Evolutionary conservation across 2,113 vertebrate genomes (phyloP).

Genomic region (Cheirogaleus medius): DNA sequence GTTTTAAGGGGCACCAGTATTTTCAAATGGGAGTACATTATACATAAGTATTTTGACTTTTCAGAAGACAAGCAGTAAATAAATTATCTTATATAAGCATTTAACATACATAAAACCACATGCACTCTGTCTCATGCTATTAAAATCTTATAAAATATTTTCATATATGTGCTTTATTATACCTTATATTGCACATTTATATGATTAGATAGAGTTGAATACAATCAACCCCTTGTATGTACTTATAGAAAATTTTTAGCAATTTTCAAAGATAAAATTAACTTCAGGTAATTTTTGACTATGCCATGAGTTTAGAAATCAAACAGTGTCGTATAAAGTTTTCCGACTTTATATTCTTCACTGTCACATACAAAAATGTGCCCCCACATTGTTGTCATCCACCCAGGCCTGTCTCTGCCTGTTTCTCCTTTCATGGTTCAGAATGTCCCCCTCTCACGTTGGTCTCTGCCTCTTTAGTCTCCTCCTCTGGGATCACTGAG

Average conservation of each 20-base stretch:
- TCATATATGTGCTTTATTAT: background rate
- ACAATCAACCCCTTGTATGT: background rate
- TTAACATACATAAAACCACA: background rate
- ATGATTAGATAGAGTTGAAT: background rate
- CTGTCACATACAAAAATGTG: background rate
- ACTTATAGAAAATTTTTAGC: background rate
- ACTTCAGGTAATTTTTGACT: background rate
- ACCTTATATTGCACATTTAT: background rate
- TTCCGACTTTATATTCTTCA: background rate
- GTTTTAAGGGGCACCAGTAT: background rate
- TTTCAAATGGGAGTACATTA: conserved; percentile 11
- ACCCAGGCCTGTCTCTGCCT: rapidly evolving
- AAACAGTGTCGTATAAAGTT: background rate
- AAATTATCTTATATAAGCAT: background rate
- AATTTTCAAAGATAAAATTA: conserved; percentile 18
- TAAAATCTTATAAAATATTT: background rate
- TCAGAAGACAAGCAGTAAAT: background rate
- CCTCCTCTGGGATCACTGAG: background rate
- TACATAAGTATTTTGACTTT: conserved; percentile 47
- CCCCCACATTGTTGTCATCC: background rate
- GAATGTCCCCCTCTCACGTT: background rate
- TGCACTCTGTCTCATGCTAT: background rate
- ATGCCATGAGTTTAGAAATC: background rate
- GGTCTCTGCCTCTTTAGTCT: background rate
- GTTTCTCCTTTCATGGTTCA: background rate